Evolutionary conservation across 1,140 invertebrate species (phyloP).

Genomic region (Popillia japonica): DNA sequence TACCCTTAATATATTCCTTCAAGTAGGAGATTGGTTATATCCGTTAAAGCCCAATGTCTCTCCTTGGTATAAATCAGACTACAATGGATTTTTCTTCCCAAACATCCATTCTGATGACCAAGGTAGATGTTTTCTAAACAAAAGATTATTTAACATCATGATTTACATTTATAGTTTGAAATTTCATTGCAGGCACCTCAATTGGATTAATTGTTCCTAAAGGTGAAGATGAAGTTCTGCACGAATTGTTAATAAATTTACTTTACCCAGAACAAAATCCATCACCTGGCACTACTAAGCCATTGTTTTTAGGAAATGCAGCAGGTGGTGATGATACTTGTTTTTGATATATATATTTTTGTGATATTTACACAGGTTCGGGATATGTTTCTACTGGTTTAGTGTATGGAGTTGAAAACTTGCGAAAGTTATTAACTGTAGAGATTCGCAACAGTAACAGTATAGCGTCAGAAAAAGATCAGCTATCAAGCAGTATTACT

Average conservation of each 20-base stretch:
- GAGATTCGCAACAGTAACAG: slow-evolving; percentile 67
- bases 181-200: slow-evolving; percentile 60
- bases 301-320: slow-evolving; percentile 56
- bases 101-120: slow-evolving; percentile 64
- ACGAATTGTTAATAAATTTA: slow-evolving; percentile 69
- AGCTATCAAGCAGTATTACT: no score
- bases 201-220: slow-evolving; percentile 70
- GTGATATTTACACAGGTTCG: slow-evolving; percentile 61
- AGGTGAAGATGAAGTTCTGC: slow-evolving; percentile 61
- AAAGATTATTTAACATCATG: neutral
- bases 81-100: slow-evolving; percentile 77
- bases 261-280: slow-evolving; percentile 51
- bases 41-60: slow-evolving; percentile 73
- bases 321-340: slow-evolving; percentile 50
- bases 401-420: slow-evolving; percentile 71
- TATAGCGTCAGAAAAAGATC: no score
- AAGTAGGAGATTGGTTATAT: slow-evolving; percentile 74
- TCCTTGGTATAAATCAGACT: slow-evolving; percentile 71
- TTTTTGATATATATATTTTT: slow-evolving; percentile 49
- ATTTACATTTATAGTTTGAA: neutral
- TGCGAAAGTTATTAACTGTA: slow-evolving; percentile 66
- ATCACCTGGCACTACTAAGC: slow-evolving; percentile 62
- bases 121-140: slow-evolving; percentile 53
- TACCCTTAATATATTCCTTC: slow-evolving; percentile 63
- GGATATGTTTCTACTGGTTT: slow-evolving; percentile 71